Evolutionary conservation across 2,888 invertebrate species (phyloP), one percentile per base, ranked within the genome.

Genomic region (Ochropleura leucogaster): DNA sequence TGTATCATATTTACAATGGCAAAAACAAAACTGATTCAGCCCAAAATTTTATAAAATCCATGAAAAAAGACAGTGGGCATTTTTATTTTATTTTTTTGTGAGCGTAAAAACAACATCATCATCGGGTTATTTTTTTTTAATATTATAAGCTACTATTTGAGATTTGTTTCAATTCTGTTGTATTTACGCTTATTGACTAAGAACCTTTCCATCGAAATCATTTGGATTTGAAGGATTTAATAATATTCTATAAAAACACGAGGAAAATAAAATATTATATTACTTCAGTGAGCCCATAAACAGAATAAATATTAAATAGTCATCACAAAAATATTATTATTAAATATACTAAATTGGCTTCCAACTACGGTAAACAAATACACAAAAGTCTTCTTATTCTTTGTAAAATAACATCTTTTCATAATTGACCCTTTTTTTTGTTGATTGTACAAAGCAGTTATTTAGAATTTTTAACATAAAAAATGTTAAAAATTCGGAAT

Each of bases 401-500:
- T 49, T 42, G n/a, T 20, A 18, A 51, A 40, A 59, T 47, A 42
- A 47, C 16, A 44, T 6, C 40, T 42, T 76, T 53, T 42, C 49
- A 30, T 60, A 9, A 59, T 51, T 51, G 51, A 46, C 10, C 4
- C 30, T 9, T 75, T 3, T 49, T 16, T n/a, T 14, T 75, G 47
- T 30, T 30, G 14, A 76, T 55, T 76, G 20, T 51, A 64, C 44
- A 77, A 64, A 77, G 40, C 14, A 12, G 49, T 63, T 77, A n/a
- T 66, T 66, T 14, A 14, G 40, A 46, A 20, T 46, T 55, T 57
- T 74, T 51, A 1, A 12, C 8, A 5, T 10, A 7, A 40, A 46
- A 51, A 62, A 62, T n/a, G n/a, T n/a, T n/a, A n/a, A n/a, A n/a
- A n/a, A n/a, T n/a, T n/a, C n/a, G n/a, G n/a, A n/a, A n/a, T n/a